phyloP scores from a whole-genome alignment of 2,888 invertebrate genomes.

The Dynastes hyllus region DNA sequence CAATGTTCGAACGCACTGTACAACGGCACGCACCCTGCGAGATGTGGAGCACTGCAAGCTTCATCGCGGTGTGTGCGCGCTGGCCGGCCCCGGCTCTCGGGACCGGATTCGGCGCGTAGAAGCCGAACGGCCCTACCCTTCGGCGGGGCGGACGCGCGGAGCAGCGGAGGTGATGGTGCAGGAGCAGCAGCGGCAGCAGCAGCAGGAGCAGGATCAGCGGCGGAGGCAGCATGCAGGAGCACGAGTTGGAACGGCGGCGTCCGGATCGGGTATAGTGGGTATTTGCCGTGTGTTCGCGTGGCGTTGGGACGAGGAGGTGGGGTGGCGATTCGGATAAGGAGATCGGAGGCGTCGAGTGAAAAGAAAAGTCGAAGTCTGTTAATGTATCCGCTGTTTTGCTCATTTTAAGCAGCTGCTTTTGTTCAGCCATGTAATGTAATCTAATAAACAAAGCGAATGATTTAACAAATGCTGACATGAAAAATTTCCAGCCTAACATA shows the following conservation, averaged over 20 bases:
- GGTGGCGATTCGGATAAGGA: no score
- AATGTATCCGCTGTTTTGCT: no score
- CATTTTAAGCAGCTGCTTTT: no score
- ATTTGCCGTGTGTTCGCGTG: no score
- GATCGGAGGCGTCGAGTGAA: no score
- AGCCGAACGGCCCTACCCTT: conserved; percentile 52
- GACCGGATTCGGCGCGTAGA: conserved; percentile 54
- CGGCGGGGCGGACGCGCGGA: conserved; percentile 38
- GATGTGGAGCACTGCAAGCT: conserved; percentile 67
- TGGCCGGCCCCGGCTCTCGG: conserved; percentile 55
- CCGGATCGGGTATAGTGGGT: not conserved
- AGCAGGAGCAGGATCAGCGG: conserved; percentile 26
- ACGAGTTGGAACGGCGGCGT: conserved; percentile 31
- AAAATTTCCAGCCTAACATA: no score
- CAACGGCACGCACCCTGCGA: conserved; percentile 65
- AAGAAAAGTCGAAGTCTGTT: no score
- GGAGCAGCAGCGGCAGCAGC: conserved; percentile 29
- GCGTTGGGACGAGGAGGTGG: no score
- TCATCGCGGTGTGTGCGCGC: conserved; percentile 67
- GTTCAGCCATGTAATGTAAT: no score
- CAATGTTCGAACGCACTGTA: conserved; percentile 52
- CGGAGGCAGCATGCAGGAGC: conserved; percentile 45
- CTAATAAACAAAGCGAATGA: no score
- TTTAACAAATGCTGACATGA: no score
- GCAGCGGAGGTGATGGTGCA: no score